Conservation (phyloP, 2,797 vertebrate species). For the Pteropus rufus region DNA sequence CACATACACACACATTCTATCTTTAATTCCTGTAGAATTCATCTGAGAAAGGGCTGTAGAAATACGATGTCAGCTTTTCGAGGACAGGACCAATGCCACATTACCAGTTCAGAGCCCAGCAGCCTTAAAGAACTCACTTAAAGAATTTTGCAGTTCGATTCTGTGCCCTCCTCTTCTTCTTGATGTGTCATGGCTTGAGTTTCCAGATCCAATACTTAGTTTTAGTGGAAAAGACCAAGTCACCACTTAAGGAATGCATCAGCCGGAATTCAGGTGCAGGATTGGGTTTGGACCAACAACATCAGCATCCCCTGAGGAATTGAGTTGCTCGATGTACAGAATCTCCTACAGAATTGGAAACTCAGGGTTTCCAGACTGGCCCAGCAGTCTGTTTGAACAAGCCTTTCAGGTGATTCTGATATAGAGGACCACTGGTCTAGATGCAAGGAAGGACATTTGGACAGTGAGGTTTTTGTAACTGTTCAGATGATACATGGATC, state of each 20-base stretch:
- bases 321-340: accelerated
- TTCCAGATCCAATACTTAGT: background rate
- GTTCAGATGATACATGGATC: background rate
- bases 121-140: background rate
- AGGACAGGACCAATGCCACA: background rate
- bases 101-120: background rate
- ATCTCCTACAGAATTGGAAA: background rate
- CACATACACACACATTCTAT: background rate
- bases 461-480: background rate
- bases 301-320: background rate
- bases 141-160: background rate
- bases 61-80: background rate
- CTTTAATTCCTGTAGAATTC: background rate
- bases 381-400: background rate
- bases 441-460: background rate
- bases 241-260: background rate
- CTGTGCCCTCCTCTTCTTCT: background rate
- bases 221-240: background rate
- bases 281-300: background rate
- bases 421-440: too few relatives aligned
- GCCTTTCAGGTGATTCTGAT: background rate
- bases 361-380: background rate
- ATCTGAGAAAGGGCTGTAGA: background rate
- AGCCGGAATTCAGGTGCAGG: background rate
- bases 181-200: background rate